Base-by-base conservation (phyloP, 2,797 vertebrate species). In the Eulemur rubriventer region DNA sequence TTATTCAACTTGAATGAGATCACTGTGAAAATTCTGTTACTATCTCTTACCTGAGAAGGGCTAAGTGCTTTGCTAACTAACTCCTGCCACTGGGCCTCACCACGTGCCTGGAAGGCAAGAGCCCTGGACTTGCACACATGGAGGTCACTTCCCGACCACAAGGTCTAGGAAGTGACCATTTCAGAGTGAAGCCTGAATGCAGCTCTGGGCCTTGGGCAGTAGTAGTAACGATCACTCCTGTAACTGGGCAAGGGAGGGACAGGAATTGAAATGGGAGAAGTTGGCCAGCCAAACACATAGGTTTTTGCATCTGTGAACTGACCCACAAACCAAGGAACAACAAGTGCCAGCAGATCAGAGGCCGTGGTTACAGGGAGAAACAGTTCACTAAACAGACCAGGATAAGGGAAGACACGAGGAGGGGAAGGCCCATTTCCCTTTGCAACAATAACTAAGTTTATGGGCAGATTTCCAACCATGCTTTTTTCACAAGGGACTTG, bases 1-100 rank as follows among this genome's bases (percentile, higher is more conserved):
- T 97, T 91, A 96, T 88, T 95, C 69, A 93, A 52, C 43, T 95
- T 96, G 65, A 83, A 84, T 70, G 61, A 85, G 50, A 30, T 78
- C 41, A 5, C 4, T 96, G 76, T 93, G 87, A 59, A 72, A n/a
- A 72, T 55, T 90, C 65, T 82, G 87, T 96, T 57, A 24, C 6
- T 0, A 0, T 11, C 55, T 14, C 57, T 76, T n/a, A 5, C 17
- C 50, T 33, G 67, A 61, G 20, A 24, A 17, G 61, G 20, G 26
- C n/a, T 38, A 22, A 91, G 48, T 61, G 55, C 78, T 70, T 43
- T 79, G 65, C 57, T 46, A 28, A 65, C 59, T 48, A 22, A 65
- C 59, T 48, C 75, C 18, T 26, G 43, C 81, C 17, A n/a, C 13
- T 16, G 7, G 35, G n/a, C 61, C 87, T 63, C 3, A n/a, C 38